Conservation (phyloP, 2,888 invertebrate species). For the Latrodectus hesperus region DNA sequence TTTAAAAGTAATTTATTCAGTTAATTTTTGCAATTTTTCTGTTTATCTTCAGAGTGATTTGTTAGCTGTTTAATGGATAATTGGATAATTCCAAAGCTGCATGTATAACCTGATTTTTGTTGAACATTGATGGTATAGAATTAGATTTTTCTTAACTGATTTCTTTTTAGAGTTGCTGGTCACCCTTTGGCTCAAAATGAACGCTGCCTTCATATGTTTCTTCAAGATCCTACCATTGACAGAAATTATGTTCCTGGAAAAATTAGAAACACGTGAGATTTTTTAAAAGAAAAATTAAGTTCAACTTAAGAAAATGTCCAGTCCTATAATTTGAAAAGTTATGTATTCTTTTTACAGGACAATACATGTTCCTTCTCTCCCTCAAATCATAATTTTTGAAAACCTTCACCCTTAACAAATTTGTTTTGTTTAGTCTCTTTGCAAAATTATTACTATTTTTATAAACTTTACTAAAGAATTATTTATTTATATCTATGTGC, state of each 20-base stretch:
- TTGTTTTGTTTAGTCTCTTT: conserved; percentile 30
- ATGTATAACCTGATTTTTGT: too few relatives aligned
- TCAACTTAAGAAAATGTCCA: conserved; percentile 16
- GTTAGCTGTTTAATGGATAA: too few relatives aligned
- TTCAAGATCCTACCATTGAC: conserved; percentile 97
- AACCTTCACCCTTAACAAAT: conserved; percentile 4
- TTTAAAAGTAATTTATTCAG: too few relatives aligned
- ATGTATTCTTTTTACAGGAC: conserved; percentile 49
- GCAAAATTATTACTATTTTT: conserved; percentile 47
- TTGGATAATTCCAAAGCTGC: too few relatives aligned
- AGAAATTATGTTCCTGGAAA: conserved; percentile 99
- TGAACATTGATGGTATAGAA: too few relatives aligned
- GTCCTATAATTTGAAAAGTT: conserved; percentile 40
- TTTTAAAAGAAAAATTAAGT: not conserved
- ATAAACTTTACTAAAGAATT: conserved; percentile 25
- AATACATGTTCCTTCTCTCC: conserved; percentile 29
- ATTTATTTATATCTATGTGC: conserved; percentile 27
- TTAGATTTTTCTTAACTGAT: not conserved
- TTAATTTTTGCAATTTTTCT: too few relatives aligned
- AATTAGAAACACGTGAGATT: conserved; percentile 87
- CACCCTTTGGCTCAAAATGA: conserved; percentile 80
- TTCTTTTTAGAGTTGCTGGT: conserved; percentile 77
- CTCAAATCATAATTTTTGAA: conserved; percentile 15
- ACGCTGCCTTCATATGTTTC: conserved; percentile 97
- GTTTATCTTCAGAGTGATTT: too few relatives aligned